Percentiles rank a stretch among this genome's conserved stretches.
phyloP scores from a whole-genome alignment of 64 coral and sea anemone species.

The Acropora yongei region DNA sequence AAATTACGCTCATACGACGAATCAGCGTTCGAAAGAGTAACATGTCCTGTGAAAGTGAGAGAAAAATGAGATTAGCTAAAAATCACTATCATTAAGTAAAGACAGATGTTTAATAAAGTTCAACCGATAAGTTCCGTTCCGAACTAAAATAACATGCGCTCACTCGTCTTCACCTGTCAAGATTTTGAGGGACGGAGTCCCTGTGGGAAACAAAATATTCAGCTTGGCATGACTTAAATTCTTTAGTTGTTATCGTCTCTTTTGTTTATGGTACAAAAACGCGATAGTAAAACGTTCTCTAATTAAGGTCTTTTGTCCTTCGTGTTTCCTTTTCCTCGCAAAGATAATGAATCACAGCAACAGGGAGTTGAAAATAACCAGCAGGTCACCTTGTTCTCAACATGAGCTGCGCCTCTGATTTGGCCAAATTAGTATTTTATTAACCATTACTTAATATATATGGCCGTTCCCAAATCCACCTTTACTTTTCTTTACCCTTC shows the following conservation, averaged over 20 bases:
- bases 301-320: background rate
- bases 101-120: background rate
- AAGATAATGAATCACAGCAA: background rate
- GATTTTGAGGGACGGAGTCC: background rate
- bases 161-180: background rate
- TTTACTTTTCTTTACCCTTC: no score
- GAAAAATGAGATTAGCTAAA: background rate
- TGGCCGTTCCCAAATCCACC: no score
- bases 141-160: background rate
- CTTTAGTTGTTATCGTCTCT: background rate
- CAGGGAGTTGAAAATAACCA: background rate
- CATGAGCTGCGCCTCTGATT: background rate
- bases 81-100: background rate
- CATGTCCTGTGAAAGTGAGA: background rate
- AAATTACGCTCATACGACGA: constrained; percentile 62
- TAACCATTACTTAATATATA: no score
- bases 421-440: no score
- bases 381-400: background rate
- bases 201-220: background rate
- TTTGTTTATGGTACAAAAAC: background rate
- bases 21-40: background rate
- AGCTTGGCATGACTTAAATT: background rate
- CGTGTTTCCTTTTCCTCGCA: no score
- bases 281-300: background rate
- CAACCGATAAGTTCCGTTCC: background rate